Conservation (phyloP, 2,888 invertebrate species). For the Drosophila falleni region DNA sequence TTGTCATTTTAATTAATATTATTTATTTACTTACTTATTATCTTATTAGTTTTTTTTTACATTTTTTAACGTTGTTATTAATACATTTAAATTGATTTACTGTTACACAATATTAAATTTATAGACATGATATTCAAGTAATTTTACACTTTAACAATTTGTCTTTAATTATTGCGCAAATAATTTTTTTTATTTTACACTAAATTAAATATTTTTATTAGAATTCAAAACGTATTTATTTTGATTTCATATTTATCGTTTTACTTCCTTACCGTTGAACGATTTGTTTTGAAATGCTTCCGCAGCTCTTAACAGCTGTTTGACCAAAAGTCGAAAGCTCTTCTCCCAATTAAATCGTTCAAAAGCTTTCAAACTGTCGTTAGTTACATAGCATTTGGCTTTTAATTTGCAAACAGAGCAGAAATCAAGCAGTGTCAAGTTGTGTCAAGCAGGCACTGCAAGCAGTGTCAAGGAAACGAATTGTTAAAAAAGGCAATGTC, state of each 20-base stretch:
- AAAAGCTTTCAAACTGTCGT: not conserved
- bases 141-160: not conserved
- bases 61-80: not conserved
- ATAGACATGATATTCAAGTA: too few species aligned
- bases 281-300: constrained; percentile 81
- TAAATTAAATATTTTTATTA: too few species aligned
- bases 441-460: constrained; percentile 12
- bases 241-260: constrained; percentile 4
- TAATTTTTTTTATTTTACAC: not conserved
- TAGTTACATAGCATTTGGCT: not conserved
- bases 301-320: constrained; percentile 69
- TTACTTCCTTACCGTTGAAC: constrained; percentile 73
- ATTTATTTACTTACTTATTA: not conserved
- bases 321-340: constrained; percentile 22
- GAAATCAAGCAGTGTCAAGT: constrained; percentile 16
- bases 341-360: constrained; percentile 14
- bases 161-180: not conserved
- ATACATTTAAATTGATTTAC: not conserved
- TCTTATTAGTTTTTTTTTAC: not conserved
- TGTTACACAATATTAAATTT: constrained; percentile 1
- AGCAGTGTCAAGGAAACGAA: constrained; percentile 5
- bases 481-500: not conserved
- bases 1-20: not conserved
- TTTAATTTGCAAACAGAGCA: not conserved
- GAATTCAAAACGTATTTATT: not conserved